Base-by-base conservation (phyloP, 2,797 vertebrate genomes). In the Sebastolobus alascanus region DNA sequence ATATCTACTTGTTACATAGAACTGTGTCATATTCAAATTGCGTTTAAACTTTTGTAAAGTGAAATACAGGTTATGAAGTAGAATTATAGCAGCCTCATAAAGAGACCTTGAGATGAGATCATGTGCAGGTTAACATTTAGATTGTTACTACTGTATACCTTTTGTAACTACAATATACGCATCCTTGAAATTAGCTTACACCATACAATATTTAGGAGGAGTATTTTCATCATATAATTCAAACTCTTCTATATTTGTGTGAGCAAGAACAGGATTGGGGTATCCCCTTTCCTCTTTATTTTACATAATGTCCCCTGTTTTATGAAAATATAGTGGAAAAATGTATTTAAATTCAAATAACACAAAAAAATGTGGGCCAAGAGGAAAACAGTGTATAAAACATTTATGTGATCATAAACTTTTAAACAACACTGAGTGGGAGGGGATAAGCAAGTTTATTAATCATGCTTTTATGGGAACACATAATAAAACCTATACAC, bases 391-490 rank as follows among this genome's bases (percentile, higher is more conserved):
- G 8, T 5, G 2, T 2, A 31, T 29, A 37, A 50, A 56, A 20
- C 1, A 50, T 52, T n/a, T 13, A 66, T 59, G 52, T 33, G 25
- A 37, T 43, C 22, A 73, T 20, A n/a, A 37, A 55, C 20, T 2
- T 38, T 33, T 27, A 31, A 64, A 54, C 10, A 25, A 59, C 52
- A 78, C 5, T 2, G 33, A 46, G 31, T 5, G 9, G 27, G 2
- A 55, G 3, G 11, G 63, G 13, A 68, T 56, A 27, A 69, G 14
- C 5, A 79, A 18, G 2, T 90, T 90, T 85, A 88, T 84, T 88
- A 20, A 31, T 52, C 8, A 52, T 69, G 40, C 33, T 59, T 82
- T 80, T 54, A 50, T 56, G 65, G n/a, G 4, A 64, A 77, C 3
- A 59, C 10, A 60, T 40, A 55, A 81, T 71, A 81, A 73, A 86